Evolutionary conservation across 2,888 invertebrate species (phyloP), one percentile per base, ranked within the genome.

Genomic region (Morpho achilles): DNA sequence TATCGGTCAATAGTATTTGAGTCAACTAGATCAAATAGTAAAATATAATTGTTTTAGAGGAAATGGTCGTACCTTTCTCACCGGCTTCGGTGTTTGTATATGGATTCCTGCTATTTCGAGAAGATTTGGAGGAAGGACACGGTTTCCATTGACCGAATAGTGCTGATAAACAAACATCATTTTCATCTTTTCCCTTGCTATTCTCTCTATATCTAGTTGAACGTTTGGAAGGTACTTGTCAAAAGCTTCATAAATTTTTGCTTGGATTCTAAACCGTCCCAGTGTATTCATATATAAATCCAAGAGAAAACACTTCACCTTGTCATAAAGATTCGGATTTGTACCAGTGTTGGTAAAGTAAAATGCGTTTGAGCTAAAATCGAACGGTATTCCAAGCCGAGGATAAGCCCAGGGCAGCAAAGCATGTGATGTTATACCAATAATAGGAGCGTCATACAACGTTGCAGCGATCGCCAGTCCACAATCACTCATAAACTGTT

Each of bases 61-160:
- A 16, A 16, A 16, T 16, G 16, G 16, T 16, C 16, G 16, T 64
- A 84, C 84, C 67, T 76, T 60, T 9, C 80, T 70, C 53, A 84
- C 67, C 2, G 75, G 62, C 63, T 80, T 79, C 2, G 74, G 69
- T 56, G 71, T 66, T 8, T 66, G 69, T 8, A 84, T 74, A 67
- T 93, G 92, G 44, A 93, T 77, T 1, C 93, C 94, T 32, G 91
- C 93, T 41, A 93, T 90, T 76, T 93, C 94, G 42, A 94, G 78
- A 0, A 94, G 76, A 57, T 91, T 92, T 0, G 92, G 92, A 0
- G 92, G 72, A 23, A 83, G 64, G 0, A 93, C 87, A 2, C 91
- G 80, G 0, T 91, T 84, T 0, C 92, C 92, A 48, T 91, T 91
- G 22, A 93, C 69, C 0, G 93, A 91, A 61, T 88, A 92, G 69